Percentiles rank a stretch among this genome's conserved stretches.
Evolutionary conservation across 2,888 invertebrate genomes (phyloP).

Genomic region (Monopis laevigella): DNA sequence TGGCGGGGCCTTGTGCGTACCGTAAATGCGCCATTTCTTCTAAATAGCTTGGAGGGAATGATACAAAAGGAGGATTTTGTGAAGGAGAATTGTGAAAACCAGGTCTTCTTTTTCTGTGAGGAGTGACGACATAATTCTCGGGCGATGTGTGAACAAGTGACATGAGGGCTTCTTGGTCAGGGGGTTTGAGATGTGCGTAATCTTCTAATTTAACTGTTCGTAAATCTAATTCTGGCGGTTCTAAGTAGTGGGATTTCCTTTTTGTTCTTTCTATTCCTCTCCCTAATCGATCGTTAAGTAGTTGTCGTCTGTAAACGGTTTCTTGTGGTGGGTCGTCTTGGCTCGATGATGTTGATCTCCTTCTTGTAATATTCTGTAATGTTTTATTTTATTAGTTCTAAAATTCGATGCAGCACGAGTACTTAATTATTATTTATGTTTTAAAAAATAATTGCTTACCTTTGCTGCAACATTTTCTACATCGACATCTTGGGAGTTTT

Average conservation of each 20-base stretch:
- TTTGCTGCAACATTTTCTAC: conserved; percentile 63
- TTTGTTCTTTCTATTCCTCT: conserved; percentile 70
- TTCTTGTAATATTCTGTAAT: conserved; percentile 50
- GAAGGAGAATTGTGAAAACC: conserved; percentile 89
- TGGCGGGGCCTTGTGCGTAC: conserved; percentile 68
- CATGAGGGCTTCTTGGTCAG: conserved; percentile 72
- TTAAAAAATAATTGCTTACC: conserved; percentile 32
- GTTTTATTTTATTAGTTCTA: conserved; percentile 7
- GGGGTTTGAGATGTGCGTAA: conserved; percentile 71
- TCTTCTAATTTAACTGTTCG: conserved; percentile 73
- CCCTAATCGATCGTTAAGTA: conserved; percentile 69
- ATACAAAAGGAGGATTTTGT: conserved; percentile 87
- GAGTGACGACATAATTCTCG: conserved; percentile 87
- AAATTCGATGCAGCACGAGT: background rate
- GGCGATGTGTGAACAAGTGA: conserved; percentile 76
- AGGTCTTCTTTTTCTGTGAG: conserved; percentile 85
- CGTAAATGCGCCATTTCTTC: conserved; percentile 74
- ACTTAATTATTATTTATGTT: too few species aligned
- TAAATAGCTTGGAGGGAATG: conserved; percentile 79
- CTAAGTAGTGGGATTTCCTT: conserved; percentile 71
- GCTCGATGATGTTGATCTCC: conserved; percentile 61
- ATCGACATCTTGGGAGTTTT: conserved; percentile 62
- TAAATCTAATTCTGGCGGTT: conserved; percentile 75
- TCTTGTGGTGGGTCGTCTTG: conserved; percentile 62
- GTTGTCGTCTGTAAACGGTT: conserved; percentile 67